Percentiles rank a stretch among this genome's conserved stretches.
These are phyloP conservation scores for Desoria tigrina DNA, from an alignment of 2,888 invertebrate species.

Conservation along the genomic window DNA sequence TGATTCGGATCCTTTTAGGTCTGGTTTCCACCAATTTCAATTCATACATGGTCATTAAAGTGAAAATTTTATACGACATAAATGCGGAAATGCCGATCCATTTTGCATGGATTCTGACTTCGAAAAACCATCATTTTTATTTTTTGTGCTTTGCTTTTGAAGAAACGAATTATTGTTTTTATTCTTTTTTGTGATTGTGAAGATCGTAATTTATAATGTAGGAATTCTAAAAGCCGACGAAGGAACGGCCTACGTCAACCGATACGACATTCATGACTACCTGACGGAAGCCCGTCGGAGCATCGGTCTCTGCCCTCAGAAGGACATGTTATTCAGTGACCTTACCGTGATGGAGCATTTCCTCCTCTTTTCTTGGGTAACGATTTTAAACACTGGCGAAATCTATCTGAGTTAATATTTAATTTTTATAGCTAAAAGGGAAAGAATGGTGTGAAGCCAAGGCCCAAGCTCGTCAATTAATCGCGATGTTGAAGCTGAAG, in stretches of 20 bases:
- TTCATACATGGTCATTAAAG: not conserved
- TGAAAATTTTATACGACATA: not conserved
- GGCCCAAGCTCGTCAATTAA: slow-evolving; percentile 12
- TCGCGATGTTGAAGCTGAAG: slow-evolving; percentile 18
- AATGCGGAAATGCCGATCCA: too few species aligned
- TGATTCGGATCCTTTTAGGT: slow-evolving; percentile 27
- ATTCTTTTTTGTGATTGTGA: not conserved
- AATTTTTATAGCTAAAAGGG: slow-evolving; percentile 15
- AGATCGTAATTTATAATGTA: slow-evolving; percentile 4
- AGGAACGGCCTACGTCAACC: slow-evolving; percentile 27
- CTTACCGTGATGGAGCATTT: slow-evolving; percentile 34
- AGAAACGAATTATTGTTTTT: too few species aligned
- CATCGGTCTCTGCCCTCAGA: slow-evolving; percentile 31
- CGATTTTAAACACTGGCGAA: not conserved
- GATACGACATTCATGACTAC: slow-evolving; percentile 25
- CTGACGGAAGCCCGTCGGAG: slow-evolving; percentile 25
- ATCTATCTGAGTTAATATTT: too few species aligned
- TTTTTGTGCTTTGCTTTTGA: too few species aligned
- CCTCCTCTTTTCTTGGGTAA: slow-evolving; percentile 32
- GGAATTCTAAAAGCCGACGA: slow-evolving; percentile 30
- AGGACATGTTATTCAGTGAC: slow-evolving; percentile 31
- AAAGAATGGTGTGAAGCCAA: slow-evolving; percentile 22
- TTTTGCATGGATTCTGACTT: too few species aligned
- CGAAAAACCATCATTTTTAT: too few species aligned
- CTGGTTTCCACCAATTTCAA: not conserved